These are phyloP conservation scores for Galerucella nymphaeae DNA, from an alignment of 2,888 invertebrate species.

Conservation along the genomic window DNA sequence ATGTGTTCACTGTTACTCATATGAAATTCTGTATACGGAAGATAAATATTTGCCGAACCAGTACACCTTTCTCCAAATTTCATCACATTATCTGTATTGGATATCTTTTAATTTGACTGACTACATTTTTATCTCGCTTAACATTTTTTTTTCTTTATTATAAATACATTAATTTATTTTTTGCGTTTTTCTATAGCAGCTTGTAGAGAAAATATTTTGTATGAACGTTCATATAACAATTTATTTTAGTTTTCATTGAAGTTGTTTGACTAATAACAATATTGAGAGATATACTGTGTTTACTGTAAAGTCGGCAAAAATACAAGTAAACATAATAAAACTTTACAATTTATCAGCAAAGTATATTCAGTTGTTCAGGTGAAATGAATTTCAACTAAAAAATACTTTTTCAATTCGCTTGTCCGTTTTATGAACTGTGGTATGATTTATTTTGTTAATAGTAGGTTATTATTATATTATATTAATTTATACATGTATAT, in stretches of 20 bases:
- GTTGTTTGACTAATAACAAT: slow-evolving; percentile 2
- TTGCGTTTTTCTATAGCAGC: slow-evolving; percentile 14
- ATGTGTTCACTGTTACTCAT: no score
- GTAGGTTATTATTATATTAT: background rate
- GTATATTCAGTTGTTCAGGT: background rate
- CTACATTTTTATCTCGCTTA: background rate
- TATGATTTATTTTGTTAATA: background rate
- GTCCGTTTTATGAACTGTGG: background rate
- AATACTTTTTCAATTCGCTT: background rate
- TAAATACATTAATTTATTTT: slow-evolving; percentile 9
- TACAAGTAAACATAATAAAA: slow-evolving; percentile 8
- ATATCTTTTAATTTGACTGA: background rate
- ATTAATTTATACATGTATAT: no score
- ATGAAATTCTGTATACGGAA: no score
- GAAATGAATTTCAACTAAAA: background rate
- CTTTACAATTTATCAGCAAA: slow-evolving; percentile 1
- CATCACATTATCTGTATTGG: background rate
- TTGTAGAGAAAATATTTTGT: slow-evolving; percentile 4
- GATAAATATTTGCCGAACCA: no score
- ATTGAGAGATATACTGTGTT: slow-evolving; percentile 3
- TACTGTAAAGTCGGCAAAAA: background rate
- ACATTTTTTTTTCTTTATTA: background rate
- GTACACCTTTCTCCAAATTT: background rate
- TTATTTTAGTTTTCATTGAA: slow-evolving; percentile 4
- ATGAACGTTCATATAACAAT: slow-evolving; percentile 4